Conservation (phyloP, 2,888 invertebrate species). For the Polylopha cassiicola region DNA sequence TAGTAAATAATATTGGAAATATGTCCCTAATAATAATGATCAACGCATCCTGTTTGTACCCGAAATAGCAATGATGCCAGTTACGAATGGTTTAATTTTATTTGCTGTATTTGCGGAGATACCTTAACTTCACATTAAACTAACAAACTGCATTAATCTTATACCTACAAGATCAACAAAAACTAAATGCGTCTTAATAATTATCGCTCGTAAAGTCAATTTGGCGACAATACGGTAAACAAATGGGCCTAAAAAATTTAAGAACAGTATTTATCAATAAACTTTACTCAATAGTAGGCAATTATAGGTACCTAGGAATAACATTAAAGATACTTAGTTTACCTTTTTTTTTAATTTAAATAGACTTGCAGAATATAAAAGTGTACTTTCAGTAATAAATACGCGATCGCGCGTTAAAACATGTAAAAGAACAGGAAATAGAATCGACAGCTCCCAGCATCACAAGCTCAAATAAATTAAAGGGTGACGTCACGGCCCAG, state of each 20-base stretch:
- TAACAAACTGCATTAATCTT: too few relatives aligned
- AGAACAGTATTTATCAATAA: too few relatives aligned
- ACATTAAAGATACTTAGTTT: not conserved
- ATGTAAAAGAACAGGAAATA: slow-evolving; percentile 18
- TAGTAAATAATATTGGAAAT: too few relatives aligned
- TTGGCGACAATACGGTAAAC: too few relatives aligned
- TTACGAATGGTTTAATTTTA: slow-evolving; percentile 1
- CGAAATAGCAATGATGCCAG: slow-evolving; percentile 26
- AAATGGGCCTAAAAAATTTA: too few relatives aligned
- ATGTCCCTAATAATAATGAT: too few relatives aligned
- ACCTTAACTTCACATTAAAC: not conserved
- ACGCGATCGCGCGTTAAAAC: slow-evolving; percentile 8
- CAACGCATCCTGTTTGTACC: slow-evolving; percentile 16
- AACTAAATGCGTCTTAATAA: too few relatives aligned
- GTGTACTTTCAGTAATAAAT: slow-evolving; percentile 6
- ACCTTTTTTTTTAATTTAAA: not conserved
- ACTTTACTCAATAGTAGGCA: too few relatives aligned
- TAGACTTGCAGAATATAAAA: not conserved
- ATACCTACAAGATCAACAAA: too few relatives aligned
- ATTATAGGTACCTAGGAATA: too few relatives aligned
- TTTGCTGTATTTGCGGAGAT: slow-evolving; percentile 1
- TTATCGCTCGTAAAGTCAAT: too few relatives aligned
- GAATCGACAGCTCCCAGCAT: slow-evolving; percentile 5
- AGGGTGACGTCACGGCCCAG: slow-evolving; percentile 15
- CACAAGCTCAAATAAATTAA: slow-evolving; percentile 15